Evolutionary conservation across 2,797 vertebrate genomes (phyloP).

Genomic region (Gadopsis marmoratus): DNA sequence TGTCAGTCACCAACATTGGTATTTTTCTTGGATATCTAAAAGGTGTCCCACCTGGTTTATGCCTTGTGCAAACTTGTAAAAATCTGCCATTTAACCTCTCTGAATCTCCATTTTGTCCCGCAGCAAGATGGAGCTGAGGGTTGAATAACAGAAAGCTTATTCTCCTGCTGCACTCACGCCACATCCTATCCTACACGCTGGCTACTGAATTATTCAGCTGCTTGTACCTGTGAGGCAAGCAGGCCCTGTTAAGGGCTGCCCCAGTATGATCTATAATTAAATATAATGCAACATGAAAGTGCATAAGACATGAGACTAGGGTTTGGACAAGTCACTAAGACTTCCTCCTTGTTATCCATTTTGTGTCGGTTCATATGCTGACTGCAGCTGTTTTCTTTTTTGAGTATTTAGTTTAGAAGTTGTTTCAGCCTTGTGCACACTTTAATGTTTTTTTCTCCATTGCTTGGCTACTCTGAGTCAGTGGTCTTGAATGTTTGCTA

Average conservation of each 20-base stretch:
- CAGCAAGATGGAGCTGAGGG: constrained; percentile 63
- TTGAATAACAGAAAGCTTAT: constrained; percentile 70
- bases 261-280: constrained; percentile 89
- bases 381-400: constrained; percentile 65
- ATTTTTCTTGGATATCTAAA: constrained; percentile 42
- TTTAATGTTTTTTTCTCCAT: constrained; percentile 23
- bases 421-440: constrained; percentile 38
- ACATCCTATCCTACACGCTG: constrained; percentile 75
- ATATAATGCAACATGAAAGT: constrained; percentile 90
- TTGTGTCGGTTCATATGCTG: constrained; percentile 61
- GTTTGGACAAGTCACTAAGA: constrained; percentile 78
- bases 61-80: constrained; percentile 45
- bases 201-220: constrained; percentile 86
- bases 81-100: constrained; percentile 66
- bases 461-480: constrained; percentile 31
- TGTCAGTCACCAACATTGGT: constrained; percentile 29
- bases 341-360: constrained; percentile 68
- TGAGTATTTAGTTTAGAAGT: constrained; percentile 54
- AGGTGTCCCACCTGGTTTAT: constrained; percentile 38
- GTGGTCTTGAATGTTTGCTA: constrained; percentile 60
- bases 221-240: constrained; percentile 88
- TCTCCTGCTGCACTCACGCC: constrained; percentile 71
- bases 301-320: constrained; percentile 86
- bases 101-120: constrained; percentile 74
- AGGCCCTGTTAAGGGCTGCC: constrained; percentile 81